phyloP scores from a whole-genome alignment of 2,888 invertebrate genomes.

The Carcina quercana region DNA sequence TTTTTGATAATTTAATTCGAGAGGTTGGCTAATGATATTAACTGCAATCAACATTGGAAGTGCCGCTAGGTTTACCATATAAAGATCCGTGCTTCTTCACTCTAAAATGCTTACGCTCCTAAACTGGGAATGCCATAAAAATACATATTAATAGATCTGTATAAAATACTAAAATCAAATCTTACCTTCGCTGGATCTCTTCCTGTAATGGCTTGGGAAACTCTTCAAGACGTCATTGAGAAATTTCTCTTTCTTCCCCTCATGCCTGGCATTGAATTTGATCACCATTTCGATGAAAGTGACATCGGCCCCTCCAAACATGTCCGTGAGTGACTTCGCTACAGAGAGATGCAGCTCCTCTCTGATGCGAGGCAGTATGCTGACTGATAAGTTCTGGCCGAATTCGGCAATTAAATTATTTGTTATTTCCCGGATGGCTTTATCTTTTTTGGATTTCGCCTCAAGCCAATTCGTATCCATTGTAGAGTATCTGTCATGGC shows the following conservation, averaged over 20 bases:
- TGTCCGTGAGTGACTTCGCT: constrained; percentile 31
- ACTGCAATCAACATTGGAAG: too few species aligned
- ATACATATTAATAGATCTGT: constrained; percentile 4
- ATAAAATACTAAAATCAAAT: constrained; percentile 4
- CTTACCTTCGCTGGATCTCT: constrained; percentile 50
- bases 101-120: too few species aligned
- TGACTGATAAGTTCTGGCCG: constrained; percentile 24
- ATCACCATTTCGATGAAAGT: constrained; percentile 52
- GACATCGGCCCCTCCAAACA: constrained; percentile 47
- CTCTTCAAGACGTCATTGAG: constrained; percentile 38
- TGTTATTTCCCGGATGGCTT: constrained; percentile 43
- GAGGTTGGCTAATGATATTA: too few species aligned
- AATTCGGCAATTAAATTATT: constrained; percentile 38
- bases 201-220: constrained; percentile 38
- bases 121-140: too few species aligned
- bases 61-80: too few species aligned
- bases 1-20: too few species aligned
- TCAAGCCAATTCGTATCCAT: too few species aligned
- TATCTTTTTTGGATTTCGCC: constrained; percentile 37
- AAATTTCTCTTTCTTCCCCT: constrained; percentile 37
- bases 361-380: constrained; percentile 28
- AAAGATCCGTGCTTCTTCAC: too few species aligned
- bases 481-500: constrained; percentile 1
- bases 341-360: constrained; percentile 35
- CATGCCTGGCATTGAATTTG: constrained; percentile 44